A percentile compares a stretch with the other conserved stretches of the same genome.
phyloP scores from a whole-genome alignment of 2,113 vertebrate genomes.

The Pyrgilauda ruficollis region DNA sequence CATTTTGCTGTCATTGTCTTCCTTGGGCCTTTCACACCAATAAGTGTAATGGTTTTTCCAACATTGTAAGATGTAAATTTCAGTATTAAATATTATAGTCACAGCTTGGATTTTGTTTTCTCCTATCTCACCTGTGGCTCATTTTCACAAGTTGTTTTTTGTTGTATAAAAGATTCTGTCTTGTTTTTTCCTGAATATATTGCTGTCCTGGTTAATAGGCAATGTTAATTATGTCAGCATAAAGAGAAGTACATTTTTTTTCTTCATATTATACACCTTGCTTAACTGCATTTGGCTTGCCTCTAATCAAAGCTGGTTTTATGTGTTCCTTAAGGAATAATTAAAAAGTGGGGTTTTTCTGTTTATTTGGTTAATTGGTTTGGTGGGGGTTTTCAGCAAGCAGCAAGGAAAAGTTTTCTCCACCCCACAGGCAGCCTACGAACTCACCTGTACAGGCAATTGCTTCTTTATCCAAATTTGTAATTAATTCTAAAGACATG shows the following conservation, averaged over 20 bases:
- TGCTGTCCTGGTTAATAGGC: background rate
- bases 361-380: background rate
- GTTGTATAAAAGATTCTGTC: background rate
- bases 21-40: rapidly evolving
- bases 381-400: background rate
- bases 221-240: constrained; percentile 12
- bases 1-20: background rate
- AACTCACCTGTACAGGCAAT: background rate
- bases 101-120: background rate
- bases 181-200: background rate
- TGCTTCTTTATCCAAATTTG: background rate
- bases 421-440: background rate
- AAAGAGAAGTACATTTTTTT: background rate
- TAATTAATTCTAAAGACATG: background rate
- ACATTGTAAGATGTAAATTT: background rate
- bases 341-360: rapidly evolving
- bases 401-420: background rate
- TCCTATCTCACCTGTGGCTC: background rate
- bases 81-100: background rate
- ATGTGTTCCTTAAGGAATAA: background rate
- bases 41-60: background rate
- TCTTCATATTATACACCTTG: background rate
- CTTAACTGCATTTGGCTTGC: background rate
- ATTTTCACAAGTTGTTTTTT: background rate
- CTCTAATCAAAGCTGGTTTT: background rate